Percentiles rank a stretch among this genome's conserved stretches.
These are phyloP conservation scores for Drosophila mercatorum DNA, from an alignment of 2,888 invertebrate genomes.

Conservation along the genomic window DNA sequence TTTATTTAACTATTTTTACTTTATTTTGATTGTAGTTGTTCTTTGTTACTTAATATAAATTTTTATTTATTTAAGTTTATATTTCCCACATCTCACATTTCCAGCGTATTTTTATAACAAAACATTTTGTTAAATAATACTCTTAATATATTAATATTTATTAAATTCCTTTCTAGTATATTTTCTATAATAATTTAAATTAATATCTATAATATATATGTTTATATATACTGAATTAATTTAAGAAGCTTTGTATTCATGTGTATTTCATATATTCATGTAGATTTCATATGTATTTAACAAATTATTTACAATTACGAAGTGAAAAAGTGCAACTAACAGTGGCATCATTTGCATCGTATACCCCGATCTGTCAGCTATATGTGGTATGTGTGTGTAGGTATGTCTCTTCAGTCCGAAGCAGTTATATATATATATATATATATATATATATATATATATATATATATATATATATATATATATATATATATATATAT, in stretches of 20 bases:
- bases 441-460: background rate
- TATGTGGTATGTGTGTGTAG: background rate
- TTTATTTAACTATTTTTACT: no score
- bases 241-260: background rate
- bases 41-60: no score
- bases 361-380: background rate
- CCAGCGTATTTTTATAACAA: no score
- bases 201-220: background rate
- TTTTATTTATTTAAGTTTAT: no score
- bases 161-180: background rate
- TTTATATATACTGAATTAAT: slow-evolving; percentile 1
- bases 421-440: background rate
- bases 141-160: no score
- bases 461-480: background rate
- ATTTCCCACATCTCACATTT: no score
- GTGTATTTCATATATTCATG: no score
- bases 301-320: slow-evolving; percentile 15
- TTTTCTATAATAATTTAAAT: background rate
- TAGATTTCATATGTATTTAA: background rate
- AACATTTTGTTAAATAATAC: no score
- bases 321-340: slow-evolving; percentile 35
- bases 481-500: background rate
- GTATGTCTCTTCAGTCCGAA: background rate
- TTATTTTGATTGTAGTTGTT: no score
- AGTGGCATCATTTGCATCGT: slow-evolving; percentile 25